Conservation (phyloP, 1,140 invertebrate species). For the Liolophura sinensis region DNA sequence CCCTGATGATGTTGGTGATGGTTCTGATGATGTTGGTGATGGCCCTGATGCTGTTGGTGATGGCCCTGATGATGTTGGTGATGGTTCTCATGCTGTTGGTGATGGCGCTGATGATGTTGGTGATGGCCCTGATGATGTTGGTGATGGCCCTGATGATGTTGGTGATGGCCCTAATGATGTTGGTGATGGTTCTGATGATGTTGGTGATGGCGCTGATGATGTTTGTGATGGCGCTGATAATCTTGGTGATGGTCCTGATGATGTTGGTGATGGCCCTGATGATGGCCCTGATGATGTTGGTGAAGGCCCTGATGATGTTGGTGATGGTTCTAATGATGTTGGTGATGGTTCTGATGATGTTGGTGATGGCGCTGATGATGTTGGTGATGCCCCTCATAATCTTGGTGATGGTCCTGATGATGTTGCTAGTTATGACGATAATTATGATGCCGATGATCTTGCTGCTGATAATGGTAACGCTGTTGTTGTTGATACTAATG, state of each 20-base stretch:
- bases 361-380: constrained; percentile 10
- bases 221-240: too few relatives aligned
- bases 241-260: too few relatives aligned
- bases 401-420: constrained; percentile 7
- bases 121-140: constrained; percentile 1
- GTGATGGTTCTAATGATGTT: constrained; percentile 1
- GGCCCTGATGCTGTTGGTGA: too few relatives aligned
- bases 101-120: too few relatives aligned
- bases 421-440: constrained; percentile 1
- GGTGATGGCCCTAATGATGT: background rate
- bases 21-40: too few relatives aligned
- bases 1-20: too few relatives aligned
- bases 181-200: background rate
- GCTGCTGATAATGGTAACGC: background rate
- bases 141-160: background rate
- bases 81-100: too few relatives aligned
- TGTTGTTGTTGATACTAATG: constrained; percentile 7
- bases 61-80: too few relatives aligned
- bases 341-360: background rate
- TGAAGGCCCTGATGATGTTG: constrained; percentile 6
- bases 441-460: constrained; percentile 4
- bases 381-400: constrained; percentile 8
- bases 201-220: constrained; percentile 1
- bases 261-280: background rate
- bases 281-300: background rate